Evolutionary conservation across 2,797 vertebrate species (phyloP), one percentile per base, ranked within the genome.

Genomic region (Peromyscus attwateri): DNA sequence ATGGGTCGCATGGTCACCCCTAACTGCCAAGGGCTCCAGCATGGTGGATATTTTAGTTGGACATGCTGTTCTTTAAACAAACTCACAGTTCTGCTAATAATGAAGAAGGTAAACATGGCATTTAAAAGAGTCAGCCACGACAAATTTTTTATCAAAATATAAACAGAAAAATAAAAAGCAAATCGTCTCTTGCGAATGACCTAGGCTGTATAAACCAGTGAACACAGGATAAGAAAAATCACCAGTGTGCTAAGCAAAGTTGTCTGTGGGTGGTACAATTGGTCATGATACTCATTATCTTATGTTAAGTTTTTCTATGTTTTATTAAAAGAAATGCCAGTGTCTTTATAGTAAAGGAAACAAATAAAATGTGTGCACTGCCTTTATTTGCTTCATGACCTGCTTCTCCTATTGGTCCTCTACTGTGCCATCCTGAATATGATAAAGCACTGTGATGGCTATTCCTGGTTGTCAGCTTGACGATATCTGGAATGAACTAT

Each of bases 261-360:
- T 88, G 37, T 73, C 25, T 82, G 3, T 55, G 75, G 46, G 14
- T 64, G 13, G 9, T 43, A 12, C 16, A 70, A 57, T 79, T n/a
- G 62, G 75, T 12, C 89, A 27, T 77, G 75, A 46, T 81, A 46
- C n/a, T 77, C 40, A 93, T 87, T 64, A 13, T 91, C 34, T 71
- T 79, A 83, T 43, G 43, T 7, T 5, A 37, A 77, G 34, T 4
- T 82, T 91, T 92, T 87, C 70, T 80, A 46, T 31, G 52, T 16
- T 96, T 92, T 57, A 70, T 70, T 91, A 85, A 92, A 75, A 84
- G 64, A 93, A 94, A 52, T 52, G 17, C 37, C 37, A 29, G 23
- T 83, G 3, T 37, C 6, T 52, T 96, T 81, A 92, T 34, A 92
- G 79, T 57, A 73, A 94, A 27, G 37, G 89, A 85, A 91, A 60